Evolutionary conservation across 1,140 invertebrate genomes (phyloP), one percentile per base, ranked within the genome.

Genomic region (Triops cancriformis): DNA sequence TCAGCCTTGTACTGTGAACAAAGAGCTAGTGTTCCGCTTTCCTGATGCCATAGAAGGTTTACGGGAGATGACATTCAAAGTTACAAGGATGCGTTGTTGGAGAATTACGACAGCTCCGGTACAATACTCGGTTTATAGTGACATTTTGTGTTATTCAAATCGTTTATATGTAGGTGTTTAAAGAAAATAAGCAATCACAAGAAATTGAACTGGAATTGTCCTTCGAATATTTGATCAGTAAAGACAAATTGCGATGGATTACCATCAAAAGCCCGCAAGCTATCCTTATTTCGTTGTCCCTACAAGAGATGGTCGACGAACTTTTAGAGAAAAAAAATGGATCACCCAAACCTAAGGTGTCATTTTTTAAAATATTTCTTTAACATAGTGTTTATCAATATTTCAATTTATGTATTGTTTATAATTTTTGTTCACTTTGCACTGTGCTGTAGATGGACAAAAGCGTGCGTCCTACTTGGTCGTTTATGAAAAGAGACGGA

Each of bases 1-100:
- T 1, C 82, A 89, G 73, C 88, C 95, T 26, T 88, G 88, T 73
- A 90, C 92, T 83, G 94, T 94, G 45, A 91, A 91, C 83, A 89
- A 90, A 83, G 93, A 95, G 85, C 83, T 96, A 1, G 91, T 89
- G 82, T 88, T 95, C 80, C 87, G 90, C 77, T 80, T 64, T 41
- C 85, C 87, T 79, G 84, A 85, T 43, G 84, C 86, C 72, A 84
- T 83, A 27, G 84, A 85, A 73, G 85, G 88, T 80, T 84, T 89
- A 5, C 89, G 88, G 82, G 95, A 98, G 85, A 90, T 92, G 18
- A 87, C 88, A 81, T 98, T 97, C 83, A 94, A 95, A 86, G 94
- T 98, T 6, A 97, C 96, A 1, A 88, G 96, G 80, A 98, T 98
- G 91, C 89, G 93, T 80, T 97, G 96, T 82, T 98, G 97, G 97